Evolutionary conservation across 2,888 invertebrate species (phyloP).

Genomic region (Antheraea assamensis): DNA sequence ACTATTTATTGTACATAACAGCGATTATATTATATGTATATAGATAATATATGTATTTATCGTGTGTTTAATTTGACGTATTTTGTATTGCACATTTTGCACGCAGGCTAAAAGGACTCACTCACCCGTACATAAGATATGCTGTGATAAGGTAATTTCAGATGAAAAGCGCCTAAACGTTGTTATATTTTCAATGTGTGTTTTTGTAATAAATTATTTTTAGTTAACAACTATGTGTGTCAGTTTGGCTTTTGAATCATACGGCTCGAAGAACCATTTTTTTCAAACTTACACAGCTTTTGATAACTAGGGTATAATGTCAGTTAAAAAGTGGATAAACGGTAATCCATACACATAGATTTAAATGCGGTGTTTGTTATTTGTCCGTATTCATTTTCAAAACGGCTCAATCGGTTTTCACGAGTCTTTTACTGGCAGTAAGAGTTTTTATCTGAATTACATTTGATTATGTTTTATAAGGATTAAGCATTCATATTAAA

Average conservation of each 20-base stretch:
- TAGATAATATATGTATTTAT: background rate
- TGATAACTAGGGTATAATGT: background rate
- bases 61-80: conserved; percentile 33
- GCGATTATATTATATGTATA: conserved; percentile 16
- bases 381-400: too few species aligned
- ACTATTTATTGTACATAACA: background rate
- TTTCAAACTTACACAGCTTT: background rate
- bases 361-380: too few species aligned
- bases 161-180: conserved; percentile 26
- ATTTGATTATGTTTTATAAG: too few species aligned
- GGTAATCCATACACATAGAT: background rate
- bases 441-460: too few species aligned
- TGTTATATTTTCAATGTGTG: conserved; percentile 18
- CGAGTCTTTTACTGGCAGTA: too few species aligned
- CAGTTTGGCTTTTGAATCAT: conserved; percentile 36
- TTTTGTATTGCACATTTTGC: conserved; percentile 47
- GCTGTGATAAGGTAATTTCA: conserved; percentile 82
- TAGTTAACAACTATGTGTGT: conserved; percentile 20
- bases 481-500: too few species aligned
- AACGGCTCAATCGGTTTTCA: too few species aligned
- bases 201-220: conserved; percentile 1
- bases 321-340: background rate
- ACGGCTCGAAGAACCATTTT: background rate
- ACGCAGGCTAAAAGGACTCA: conserved; percentile 61
- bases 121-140: conserved; percentile 78